Evolutionary conservation across 2,888 invertebrate genomes (phyloP).

Genomic region (Polydrusus cervinus): DNA sequence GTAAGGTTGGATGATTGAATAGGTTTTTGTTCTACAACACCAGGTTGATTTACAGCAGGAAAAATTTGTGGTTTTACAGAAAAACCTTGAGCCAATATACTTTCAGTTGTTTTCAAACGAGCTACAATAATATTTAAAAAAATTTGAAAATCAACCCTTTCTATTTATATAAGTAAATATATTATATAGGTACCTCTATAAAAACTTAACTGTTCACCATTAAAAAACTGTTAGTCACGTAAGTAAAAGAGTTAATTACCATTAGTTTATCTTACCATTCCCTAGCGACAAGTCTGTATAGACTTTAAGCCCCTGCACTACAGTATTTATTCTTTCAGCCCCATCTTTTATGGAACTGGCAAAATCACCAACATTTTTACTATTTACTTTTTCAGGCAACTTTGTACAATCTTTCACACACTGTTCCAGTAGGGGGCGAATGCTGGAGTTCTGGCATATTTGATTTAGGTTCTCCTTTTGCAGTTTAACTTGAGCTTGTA

Average conservation of each 20-base stretch:
- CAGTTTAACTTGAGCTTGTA: constrained; percentile 78
- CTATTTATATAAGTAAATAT: background rate
- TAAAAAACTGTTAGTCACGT: constrained; percentile 8
- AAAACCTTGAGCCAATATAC: constrained; percentile 24
- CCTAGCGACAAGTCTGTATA: constrained; percentile 69
- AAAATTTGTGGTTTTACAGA: constrained; percentile 13
- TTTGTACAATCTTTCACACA: constrained; percentile 58
- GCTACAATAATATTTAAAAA: background rate
- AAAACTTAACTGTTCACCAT: too few relatives aligned
- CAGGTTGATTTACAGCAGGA: background rate
- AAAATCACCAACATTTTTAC: constrained; percentile 59
- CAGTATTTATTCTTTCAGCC: constrained; percentile 79
- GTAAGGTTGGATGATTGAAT: background rate
- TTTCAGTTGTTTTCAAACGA: constrained; percentile 15
- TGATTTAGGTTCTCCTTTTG: constrained; percentile 77
- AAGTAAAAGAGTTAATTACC: constrained; percentile 39
- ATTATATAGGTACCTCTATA: too few relatives aligned
- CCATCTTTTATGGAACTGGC: constrained; percentile 74
- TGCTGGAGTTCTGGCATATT: constrained; percentile 81
- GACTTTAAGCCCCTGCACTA: constrained; percentile 81
- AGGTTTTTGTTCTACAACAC: background rate
- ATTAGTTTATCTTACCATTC: constrained; percentile 58
- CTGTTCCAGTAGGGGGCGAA: constrained; percentile 64
- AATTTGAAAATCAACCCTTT: too few relatives aligned
- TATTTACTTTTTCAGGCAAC: constrained; percentile 37